Evolutionary conservation across 1,140 invertebrate species (phyloP).

Genomic region (Apocrypta bakeri): DNA sequence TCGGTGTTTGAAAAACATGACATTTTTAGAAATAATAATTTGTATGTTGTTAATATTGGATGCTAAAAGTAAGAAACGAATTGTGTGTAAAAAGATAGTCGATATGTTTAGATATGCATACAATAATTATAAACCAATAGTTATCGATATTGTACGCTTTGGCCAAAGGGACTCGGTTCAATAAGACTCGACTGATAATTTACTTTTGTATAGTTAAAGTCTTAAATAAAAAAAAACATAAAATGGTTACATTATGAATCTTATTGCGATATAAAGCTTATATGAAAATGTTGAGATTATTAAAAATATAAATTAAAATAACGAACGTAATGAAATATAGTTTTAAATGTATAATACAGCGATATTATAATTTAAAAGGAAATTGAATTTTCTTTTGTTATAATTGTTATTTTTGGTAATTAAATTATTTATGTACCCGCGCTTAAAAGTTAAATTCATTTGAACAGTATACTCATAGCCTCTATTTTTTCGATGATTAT

Average conservation of each 20-base stretch:
- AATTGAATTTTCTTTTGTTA: neutral
- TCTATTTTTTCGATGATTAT: too few relatives aligned
- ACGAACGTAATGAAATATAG: slow-evolving; percentile 38
- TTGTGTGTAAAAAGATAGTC: slow-evolving; percentile 23
- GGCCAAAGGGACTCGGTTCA: slow-evolving; percentile 30
- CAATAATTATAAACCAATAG: neutral
- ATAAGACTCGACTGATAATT: slow-evolving; percentile 26
- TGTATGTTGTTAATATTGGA: slow-evolving; percentile 16
- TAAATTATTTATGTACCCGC: neutral
- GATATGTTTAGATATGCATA: slow-evolving; percentile 9
- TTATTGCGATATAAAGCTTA: slow-evolving; percentile 27
- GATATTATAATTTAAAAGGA: neutral
- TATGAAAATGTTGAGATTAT: slow-evolving; percentile 47
- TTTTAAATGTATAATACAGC: slow-evolving; percentile 10
- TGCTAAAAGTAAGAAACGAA: slow-evolving; percentile 7
- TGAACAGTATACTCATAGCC: too few relatives aligned
- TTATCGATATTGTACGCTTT: neutral
- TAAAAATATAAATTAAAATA: slow-evolving; percentile 29
- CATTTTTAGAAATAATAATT: slow-evolving; percentile 20
- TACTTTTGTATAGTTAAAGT: slow-evolving; percentile 38
- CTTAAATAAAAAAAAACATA: slow-evolving; percentile 7
- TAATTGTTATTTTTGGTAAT: neutral
- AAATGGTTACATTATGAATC: slow-evolving; percentile 41
- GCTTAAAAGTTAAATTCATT: neutral
- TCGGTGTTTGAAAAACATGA: neutral